Conservation (phyloP, 2,797 vertebrate genomes). For the Bradypodion ventrale region DNA sequence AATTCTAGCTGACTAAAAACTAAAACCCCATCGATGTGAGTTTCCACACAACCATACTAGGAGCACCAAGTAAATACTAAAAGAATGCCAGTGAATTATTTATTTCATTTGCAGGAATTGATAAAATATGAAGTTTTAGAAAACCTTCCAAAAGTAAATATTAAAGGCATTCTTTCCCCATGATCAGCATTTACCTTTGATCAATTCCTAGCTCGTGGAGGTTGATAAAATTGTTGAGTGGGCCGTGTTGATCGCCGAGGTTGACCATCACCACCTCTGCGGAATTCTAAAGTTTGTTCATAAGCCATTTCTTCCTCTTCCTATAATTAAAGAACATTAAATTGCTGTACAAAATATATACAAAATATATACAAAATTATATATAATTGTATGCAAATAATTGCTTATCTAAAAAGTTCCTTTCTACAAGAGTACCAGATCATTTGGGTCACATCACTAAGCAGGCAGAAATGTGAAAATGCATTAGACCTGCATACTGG, state of each 20-base stretch:
- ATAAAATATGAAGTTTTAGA: background rate
- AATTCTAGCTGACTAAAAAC: background rate
- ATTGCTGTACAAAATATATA: background rate
- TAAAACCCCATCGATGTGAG: background rate
- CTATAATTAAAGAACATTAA: conserved; percentile 69
- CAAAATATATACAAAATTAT: background rate
- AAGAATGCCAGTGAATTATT: background rate
- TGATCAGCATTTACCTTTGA: conserved; percentile 66
- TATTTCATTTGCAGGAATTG: background rate
- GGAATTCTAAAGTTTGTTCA: conserved; percentile 94
- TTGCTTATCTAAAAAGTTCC: background rate
- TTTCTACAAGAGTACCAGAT: background rate
- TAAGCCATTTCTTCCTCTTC: conserved; percentile 92
- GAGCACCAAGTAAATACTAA: background rate
- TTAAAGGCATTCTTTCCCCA: background rate
- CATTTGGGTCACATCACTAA: background rate
- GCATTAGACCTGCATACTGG: background rate
- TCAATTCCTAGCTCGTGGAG: conserved; percentile 95
- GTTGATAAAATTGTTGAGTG: conserved; percentile 97
- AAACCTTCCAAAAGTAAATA: background rate
- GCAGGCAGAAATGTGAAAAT: background rate
- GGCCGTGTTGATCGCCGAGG: conserved; percentile 89
- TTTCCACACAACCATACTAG: background rate
- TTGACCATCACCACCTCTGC: conserved; percentile 94
- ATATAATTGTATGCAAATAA: background rate